Base-by-base conservation (phyloP, 2,113 vertebrate species). In the Osmerus mordax region DNA sequence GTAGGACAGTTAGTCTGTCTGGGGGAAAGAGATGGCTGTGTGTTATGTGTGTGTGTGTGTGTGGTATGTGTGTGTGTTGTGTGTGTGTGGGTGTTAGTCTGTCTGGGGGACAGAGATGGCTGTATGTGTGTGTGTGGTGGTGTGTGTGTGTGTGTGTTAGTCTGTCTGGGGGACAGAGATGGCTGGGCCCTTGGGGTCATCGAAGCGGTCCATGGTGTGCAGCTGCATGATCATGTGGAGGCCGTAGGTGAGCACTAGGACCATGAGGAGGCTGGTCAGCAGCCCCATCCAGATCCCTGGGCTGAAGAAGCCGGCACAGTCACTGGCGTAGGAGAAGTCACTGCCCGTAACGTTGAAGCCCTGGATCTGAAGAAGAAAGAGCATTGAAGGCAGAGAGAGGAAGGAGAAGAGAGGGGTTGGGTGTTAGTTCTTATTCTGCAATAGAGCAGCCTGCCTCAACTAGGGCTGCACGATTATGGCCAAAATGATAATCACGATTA, bases 221-320 rank as follows among this genome's bases (percentile, higher is more conserved):
- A 98, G 90, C 88, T 97, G 94, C 88, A 96, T 87, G 86, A 99
- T 91, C 95, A 97, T 96, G 81, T 98, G 95, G 56, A 98, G 91
- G 67, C 95, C 91, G 0, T 95, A 97, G 71, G 96, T 95, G 73
- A 98, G 91, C 18, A 95, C 94, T 23, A 98, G 88, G 32, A 98
- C 89, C 90, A 98, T 91, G 59, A 98, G 87, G 15, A 97, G 91
- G 0, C 95, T 96, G 83, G 92, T 95, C 28, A 94, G 88, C 83
- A 98, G 74, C 1, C 96, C 94, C 86, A 98, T 95, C 82, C 96
- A 93, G 82, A 99, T 93, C 0, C 96, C 95, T 0, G 95, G 93
- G 0, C 95, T 94, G 80, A 95, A 94, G 82, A 95, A 92, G 7
- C 95, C 89, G 0, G 93, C 86, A 2, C 96, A 98, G 86, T 97